Conservation (phyloP, 2,888 invertebrate species). For the Agonopterix subpropinquella region DNA sequence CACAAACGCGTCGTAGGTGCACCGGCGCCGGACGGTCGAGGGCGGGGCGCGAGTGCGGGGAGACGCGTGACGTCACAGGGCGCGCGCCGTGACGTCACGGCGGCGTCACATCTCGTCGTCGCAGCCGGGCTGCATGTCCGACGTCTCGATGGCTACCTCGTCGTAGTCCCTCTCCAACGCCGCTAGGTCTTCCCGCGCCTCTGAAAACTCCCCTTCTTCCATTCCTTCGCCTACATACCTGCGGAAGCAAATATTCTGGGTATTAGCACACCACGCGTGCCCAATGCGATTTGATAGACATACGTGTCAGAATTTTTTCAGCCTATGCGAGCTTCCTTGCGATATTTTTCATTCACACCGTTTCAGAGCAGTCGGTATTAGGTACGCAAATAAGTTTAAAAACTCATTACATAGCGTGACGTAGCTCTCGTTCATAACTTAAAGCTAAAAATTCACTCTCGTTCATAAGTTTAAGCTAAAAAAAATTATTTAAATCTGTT, state of each 20-base stretch:
- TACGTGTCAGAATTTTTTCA: no score
- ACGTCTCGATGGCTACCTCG: slow-evolving; percentile 81
- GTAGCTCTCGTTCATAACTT: no score
- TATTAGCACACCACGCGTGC: no score
- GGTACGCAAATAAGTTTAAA: no score
- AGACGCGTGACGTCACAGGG: slow-evolving; percentile 9
- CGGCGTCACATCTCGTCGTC: slow-evolving; percentile 56
- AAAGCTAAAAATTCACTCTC: no score
- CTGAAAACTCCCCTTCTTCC: slow-evolving; percentile 89
- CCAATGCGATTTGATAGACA: no score
- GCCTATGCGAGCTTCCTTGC: no score
- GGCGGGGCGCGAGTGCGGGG: slow-evolving; percentile 12
- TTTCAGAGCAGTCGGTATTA: no score
- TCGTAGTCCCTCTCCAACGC: slow-evolving; percentile 84
- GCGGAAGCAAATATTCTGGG: slow-evolving; percentile 3
- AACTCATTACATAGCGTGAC: no score
- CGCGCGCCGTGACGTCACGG: slow-evolving; percentile 6
- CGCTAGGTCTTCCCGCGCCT: slow-evolving; percentile 86
- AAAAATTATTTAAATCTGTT: no score
- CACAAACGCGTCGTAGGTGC: slow-evolving; percentile 4
- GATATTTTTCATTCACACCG: no score
- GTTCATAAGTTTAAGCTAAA: no score
- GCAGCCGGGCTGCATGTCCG: slow-evolving; percentile 53
- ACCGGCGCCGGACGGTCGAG: neutral
- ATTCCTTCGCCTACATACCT: slow-evolving; percentile 90